Conservation (phyloP, 2,797 vertebrate species). For the Gephyroberyx darwinii region DNA sequence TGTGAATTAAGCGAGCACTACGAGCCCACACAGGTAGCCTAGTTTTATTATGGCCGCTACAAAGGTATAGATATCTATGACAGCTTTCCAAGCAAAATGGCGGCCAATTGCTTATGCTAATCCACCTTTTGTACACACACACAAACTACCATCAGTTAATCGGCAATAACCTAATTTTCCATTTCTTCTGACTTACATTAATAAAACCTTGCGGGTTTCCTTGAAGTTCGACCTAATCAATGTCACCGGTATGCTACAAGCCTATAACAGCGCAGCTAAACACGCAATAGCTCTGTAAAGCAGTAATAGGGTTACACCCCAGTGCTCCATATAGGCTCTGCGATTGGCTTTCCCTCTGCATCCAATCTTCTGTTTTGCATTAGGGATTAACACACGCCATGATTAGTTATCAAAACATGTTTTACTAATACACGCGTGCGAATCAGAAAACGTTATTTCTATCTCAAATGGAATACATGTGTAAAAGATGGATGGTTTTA, state of each 20-base stretch:
- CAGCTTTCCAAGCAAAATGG: conserved; percentile 49
- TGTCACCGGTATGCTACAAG: conserved; percentile 63
- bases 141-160: background rate
- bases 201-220: conserved; percentile 20
- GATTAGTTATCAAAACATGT: conserved; percentile 10
- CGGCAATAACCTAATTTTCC: background rate
- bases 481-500: conserved; percentile 9
- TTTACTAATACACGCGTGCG: conserved; percentile 11
- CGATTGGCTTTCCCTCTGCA: conserved; percentile 22
- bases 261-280: conserved; percentile 67
- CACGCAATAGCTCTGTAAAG: conserved; percentile 74
- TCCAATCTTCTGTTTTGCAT: conserved; percentile 38
- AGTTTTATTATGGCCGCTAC: conserved; percentile 32
- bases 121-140: conserved; percentile 1
- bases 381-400: conserved; percentile 10
- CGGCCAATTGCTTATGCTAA: conserved; percentile 27
- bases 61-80: conserved; percentile 30
- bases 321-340: conserved; percentile 59
- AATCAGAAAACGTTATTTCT: background rate
- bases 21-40: conserved; percentile 58
- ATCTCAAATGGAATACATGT: background rate
- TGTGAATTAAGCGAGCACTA: conserved; percentile 53
- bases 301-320: conserved; percentile 73
- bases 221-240: conserved; percentile 65
- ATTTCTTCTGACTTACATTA: conserved; percentile 2